Evolutionary conservation across 2,888 invertebrate genomes (phyloP).

Genomic region (Erebia palarica): DNA sequence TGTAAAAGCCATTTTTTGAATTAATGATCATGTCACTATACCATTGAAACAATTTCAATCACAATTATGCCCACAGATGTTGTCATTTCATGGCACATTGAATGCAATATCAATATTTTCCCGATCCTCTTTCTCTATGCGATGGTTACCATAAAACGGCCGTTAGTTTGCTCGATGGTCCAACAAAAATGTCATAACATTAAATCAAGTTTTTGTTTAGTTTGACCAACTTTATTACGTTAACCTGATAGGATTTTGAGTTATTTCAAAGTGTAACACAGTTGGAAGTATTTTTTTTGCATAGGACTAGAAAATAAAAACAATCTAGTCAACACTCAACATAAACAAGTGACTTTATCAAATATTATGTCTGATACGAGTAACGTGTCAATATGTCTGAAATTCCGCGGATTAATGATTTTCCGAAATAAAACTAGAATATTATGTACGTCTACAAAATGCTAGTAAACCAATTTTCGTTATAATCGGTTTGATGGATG

Average conservation of each 20-base stretch:
- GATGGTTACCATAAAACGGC: constrained; percentile 50
- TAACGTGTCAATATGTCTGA: too few species aligned
- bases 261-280: constrained; percentile 8
- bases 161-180: constrained; percentile 49
- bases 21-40: neutral
- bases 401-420: too few species aligned
- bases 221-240: constrained; percentile 27
- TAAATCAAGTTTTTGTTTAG: constrained; percentile 33
- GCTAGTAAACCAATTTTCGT: too few species aligned
- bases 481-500: too few species aligned
- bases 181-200: constrained; percentile 41
- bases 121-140: constrained; percentile 38
- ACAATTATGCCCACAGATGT: constrained; percentile 14
- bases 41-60: constrained; percentile 21
- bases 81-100: constrained; percentile 42
- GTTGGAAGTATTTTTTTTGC: neutral
- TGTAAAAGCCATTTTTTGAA: constrained; percentile 3
- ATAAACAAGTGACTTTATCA: too few species aligned
- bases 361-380: too few species aligned
- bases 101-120: constrained; percentile 55
- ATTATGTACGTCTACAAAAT: too few species aligned
- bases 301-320: neutral
- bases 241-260: constrained; percentile 6
- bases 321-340: too few species aligned
- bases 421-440: too few species aligned